Percentiles rank a stretch among this genome's conserved stretches.
These are phyloP conservation scores for Poeciliopsis turneri DNA, from an alignment of 2,797 vertebrate genomes.

Conservation along the genomic window DNA sequence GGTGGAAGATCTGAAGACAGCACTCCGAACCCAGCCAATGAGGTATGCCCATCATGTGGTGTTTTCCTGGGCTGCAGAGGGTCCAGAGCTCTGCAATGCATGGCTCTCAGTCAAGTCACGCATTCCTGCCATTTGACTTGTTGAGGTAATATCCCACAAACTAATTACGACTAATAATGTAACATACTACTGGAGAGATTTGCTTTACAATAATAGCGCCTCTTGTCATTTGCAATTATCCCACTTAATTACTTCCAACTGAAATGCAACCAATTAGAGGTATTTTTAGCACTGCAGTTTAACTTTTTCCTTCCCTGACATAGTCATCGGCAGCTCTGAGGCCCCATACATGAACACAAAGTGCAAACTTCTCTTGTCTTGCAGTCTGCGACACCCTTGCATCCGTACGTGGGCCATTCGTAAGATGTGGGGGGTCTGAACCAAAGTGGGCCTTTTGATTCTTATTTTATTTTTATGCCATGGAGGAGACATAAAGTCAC, in stretches of 20 bases:
- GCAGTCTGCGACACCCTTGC: conserved; percentile 46
- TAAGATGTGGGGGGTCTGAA: conserved; percentile 49
- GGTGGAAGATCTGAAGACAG: conserved; percentile 97
- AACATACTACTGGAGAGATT: conserved; percentile 14
- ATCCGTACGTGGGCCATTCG: conserved; percentile 46
- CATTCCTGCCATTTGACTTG: conserved; percentile 7
- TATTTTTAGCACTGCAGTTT: conserved; percentile 31
- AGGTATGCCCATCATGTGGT: conserved; percentile 79
- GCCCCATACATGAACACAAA: conserved; percentile 52
- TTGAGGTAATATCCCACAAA: conserved; percentile 17
- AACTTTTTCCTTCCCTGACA: conserved; percentile 14
- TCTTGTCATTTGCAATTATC: conserved; percentile 20
- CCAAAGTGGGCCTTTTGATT: conserved; percentile 39
- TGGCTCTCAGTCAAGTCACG: background rate
- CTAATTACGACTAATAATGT: conserved; percentile 17
- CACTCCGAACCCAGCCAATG: conserved; percentile 96
- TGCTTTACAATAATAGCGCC: conserved; percentile 6
- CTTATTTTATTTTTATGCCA: conserved; percentile 39
- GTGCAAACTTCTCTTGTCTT: conserved; percentile 24
- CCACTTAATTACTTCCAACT: conserved; percentile 25
- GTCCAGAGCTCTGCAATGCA: background rate
- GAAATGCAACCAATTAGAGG: conserved; percentile 16
- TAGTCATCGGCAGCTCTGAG: conserved; percentile 39
- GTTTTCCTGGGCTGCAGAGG: background rate
- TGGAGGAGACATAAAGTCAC: conserved; percentile 39